Conservation (phyloP, 2,113 vertebrate genomes). For the Calidris pugnax region DNA sequence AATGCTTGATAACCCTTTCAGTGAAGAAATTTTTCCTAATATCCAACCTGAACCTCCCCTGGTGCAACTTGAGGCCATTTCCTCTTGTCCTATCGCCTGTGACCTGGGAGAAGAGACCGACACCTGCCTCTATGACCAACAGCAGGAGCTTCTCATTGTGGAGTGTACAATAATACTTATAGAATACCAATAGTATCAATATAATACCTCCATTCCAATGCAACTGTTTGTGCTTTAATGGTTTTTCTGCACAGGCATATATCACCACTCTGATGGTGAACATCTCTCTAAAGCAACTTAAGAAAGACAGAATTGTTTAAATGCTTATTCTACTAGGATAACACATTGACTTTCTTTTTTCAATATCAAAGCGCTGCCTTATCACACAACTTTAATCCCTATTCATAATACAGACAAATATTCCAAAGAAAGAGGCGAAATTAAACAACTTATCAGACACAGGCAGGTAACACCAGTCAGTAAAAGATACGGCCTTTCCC, state of each 20-base stretch:
- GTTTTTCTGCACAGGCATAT: neutral
- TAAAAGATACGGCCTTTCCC: neutral
- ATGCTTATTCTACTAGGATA: neutral
- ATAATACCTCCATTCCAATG: neutral
- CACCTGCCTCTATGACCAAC: neutral
- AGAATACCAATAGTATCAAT: too few relatives aligned
- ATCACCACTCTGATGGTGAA: neutral
- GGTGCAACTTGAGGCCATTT: too few relatives aligned
- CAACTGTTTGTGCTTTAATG: neutral
- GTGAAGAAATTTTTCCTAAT: too few relatives aligned
- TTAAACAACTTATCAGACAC: neutral
- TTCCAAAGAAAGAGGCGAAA: neutral
- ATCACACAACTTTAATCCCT: neutral
- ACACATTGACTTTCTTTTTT: neutral
- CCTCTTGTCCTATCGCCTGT: too few relatives aligned
- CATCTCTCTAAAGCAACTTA: neutral
- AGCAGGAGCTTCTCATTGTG: neutral
- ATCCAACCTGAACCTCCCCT: too few relatives aligned
- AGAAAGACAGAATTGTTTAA: neutral
- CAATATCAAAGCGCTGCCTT: neutral
- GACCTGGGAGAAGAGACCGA: too few relatives aligned
- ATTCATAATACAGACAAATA: neutral
- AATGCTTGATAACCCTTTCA: too few relatives aligned
- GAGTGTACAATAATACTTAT: too few relatives aligned
- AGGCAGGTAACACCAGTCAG: rapidly evolving